Conservation (phyloP, 2,888 invertebrate genomes). For the Nysson spinosus region DNA sequence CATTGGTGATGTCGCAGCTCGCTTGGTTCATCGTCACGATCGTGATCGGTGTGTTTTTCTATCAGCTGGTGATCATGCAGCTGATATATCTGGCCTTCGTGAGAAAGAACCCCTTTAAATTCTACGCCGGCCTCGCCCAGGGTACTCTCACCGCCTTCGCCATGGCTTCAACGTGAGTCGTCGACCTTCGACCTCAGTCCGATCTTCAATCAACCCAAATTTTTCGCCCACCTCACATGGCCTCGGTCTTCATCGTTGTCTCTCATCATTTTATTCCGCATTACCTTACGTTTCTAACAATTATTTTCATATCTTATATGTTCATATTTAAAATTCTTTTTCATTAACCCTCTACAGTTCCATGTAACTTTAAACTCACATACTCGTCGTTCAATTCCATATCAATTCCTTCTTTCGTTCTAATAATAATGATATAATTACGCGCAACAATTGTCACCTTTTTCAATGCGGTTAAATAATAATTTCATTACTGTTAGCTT, state of each 20-base stretch:
- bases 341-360: too few relatives aligned
- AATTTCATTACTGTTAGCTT: too few relatives aligned
- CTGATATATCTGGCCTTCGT: slow-evolving; percentile 89
- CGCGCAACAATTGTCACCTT: too few relatives aligned
- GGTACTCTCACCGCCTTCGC: slow-evolving; percentile 93
- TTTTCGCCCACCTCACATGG: slow-evolving; percentile 73
- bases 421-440: too few relatives aligned
- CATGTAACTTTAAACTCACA: too few relatives aligned
- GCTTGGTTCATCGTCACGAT: slow-evolving; percentile 88
- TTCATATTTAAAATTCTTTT: too few relatives aligned
- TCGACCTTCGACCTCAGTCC: slow-evolving; percentile 72
- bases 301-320: not conserved
- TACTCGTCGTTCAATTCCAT: too few relatives aligned
- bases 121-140: slow-evolving; percentile 89
- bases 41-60: slow-evolving; percentile 88
- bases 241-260: slow-evolving; percentile 65
- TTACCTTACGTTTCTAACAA: slow-evolving; percentile 10
- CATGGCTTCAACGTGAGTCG: slow-evolving; percentile 92
- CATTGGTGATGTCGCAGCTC: slow-evolving; percentile 78
- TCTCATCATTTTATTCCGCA: slow-evolving; percentile 17
- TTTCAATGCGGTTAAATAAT: too few relatives aligned
- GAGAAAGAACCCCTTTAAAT: slow-evolving; percentile 90
- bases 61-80: slow-evolving; percentile 91
- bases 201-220: slow-evolving; percentile 66
- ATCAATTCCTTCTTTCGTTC: too few relatives aligned